Conservation (phyloP, 2,888 invertebrate species). For the Ferdinandea cuprea region DNA sequence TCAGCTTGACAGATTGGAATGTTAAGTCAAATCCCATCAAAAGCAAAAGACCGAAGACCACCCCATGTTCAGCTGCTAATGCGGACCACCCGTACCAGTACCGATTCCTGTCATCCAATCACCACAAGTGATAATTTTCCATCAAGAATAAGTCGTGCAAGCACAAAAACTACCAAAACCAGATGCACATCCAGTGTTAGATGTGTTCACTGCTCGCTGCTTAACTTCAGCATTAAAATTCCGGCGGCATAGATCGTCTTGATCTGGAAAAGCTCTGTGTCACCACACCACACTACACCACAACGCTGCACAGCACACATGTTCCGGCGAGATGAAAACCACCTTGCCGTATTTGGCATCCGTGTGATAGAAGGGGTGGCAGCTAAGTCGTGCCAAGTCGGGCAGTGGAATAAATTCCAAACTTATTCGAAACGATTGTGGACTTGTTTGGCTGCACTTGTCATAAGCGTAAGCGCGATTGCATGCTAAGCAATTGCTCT, state of each 20-base stretch:
- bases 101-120: conserved; percentile 24
- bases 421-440: conserved; percentile 23
- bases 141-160: conserved; percentile 2
- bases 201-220: conserved; percentile 8
- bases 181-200: conserved; percentile 20
- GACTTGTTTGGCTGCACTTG: conserved; percentile 22
- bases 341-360: conserved; percentile 30
- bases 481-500: conserved; percentile 46
- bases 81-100: conserved; percentile 28
- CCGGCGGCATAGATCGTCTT: conserved; percentile 43
- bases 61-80: not conserved
- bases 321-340: conserved; percentile 1
- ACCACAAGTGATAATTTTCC: conserved; percentile 41
- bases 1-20: conserved; percentile 6
- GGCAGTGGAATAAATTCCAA: conserved; percentile 47
- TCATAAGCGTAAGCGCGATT: conserved; percentile 47
- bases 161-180: conserved; percentile 21
- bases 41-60: not conserved
- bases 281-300: no score
- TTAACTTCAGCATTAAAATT: conserved; percentile 40
- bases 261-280: conserved; percentile 47
- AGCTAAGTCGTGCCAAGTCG: conserved; percentile 10
- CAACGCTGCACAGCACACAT: conserved; percentile 1
- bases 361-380: not conserved
- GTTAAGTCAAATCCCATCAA: not conserved